Evolutionary conservation across 2,888 invertebrate species (phyloP).

Genomic region (Empis stercorea): DNA sequence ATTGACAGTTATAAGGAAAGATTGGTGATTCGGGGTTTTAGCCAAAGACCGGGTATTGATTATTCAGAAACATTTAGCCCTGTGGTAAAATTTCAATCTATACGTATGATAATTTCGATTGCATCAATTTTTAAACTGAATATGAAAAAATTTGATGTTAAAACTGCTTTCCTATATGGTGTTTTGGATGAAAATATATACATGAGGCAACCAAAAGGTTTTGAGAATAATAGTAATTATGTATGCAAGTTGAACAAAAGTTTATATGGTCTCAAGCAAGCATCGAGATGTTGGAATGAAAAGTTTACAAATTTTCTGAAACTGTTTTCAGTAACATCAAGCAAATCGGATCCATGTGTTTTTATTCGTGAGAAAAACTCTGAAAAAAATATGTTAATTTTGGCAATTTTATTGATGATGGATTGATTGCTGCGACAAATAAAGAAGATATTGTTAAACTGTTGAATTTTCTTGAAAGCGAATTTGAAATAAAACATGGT

Average conservation of each 20-base stretch:
- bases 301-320: not conserved
- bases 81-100: not conserved
- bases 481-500: constrained; percentile 2
- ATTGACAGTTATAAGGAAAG: constrained; percentile 11
- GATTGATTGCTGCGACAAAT: constrained; percentile 1
- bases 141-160: constrained; percentile 8
- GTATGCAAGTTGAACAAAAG: constrained; percentile 7
- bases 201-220: constrained; percentile 6
- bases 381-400: not conserved
- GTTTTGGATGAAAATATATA: constrained; percentile 4
- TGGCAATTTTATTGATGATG: constrained; percentile 6
- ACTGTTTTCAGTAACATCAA: not conserved
- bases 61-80: constrained; percentile 16
- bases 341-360: not conserved
- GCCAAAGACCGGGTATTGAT: constrained; percentile 14
- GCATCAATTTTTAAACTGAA: constrained; percentile 4
- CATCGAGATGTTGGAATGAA: not conserved
- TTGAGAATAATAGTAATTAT: constrained; percentile 1
- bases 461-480: constrained; percentile 1
- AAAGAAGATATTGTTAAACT: not conserved
- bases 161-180: constrained; percentile 9
- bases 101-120: not conserved
- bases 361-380: too few relatives aligned
- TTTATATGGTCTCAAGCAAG: constrained; percentile 10
- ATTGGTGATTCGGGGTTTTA: constrained; percentile 13